Evolutionary conservation across 2,113 vertebrate species (phyloP), one percentile per base, ranked within the genome.

Genomic region (Lynx canadensis): DNA sequence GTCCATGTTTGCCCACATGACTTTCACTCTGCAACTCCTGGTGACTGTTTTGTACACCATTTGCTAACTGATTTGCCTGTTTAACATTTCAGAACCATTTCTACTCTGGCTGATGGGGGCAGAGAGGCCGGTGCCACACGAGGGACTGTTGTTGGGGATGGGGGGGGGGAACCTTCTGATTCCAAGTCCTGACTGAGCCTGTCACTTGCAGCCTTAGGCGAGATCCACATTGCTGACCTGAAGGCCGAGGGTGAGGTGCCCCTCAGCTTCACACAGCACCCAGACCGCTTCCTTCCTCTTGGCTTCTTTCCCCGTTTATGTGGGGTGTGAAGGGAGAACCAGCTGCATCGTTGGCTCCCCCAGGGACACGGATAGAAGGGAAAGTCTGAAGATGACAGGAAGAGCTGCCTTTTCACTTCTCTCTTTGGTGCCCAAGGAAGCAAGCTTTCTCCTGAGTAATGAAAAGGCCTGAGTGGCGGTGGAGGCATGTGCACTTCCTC

Each of bases 321-420:
- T 29, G 36, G n/a, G 63, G 21, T 5, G 0, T 23, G 11, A 57
- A 21, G 60, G 16, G 18, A 57, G 69, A 66, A 73, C 19, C 95
- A 83, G 95, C 93, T 94, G 55, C 6, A 1, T 52, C 52, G 93
- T 45, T 1, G 36, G 36, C 68, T 31, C 16, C 74, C 3, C 14
- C 0, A 15, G 80, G 79, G 55, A 55, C 18, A 0, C 1, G 36
- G 65, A 27, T 21, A 63, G 74, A 74, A 94, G 15, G 87, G 33
- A 84, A 15, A 31, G 8, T n/a, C 50, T 25, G 31, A 25, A 65
- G 55, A 57, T 25, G 38, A 25, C 95, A 45, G 85, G 86, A 93
- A 78, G 29, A 78, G 14, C 48, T 16, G 68, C 38, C 66, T 95
- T 79, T 69, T 84, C 55, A 76, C 94, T 97, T 97, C 93, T 95